These are phyloP conservation scores for Limosa lapponica DNA, from an alignment of 2,797 vertebrate species.

Conservation along the genomic window DNA sequence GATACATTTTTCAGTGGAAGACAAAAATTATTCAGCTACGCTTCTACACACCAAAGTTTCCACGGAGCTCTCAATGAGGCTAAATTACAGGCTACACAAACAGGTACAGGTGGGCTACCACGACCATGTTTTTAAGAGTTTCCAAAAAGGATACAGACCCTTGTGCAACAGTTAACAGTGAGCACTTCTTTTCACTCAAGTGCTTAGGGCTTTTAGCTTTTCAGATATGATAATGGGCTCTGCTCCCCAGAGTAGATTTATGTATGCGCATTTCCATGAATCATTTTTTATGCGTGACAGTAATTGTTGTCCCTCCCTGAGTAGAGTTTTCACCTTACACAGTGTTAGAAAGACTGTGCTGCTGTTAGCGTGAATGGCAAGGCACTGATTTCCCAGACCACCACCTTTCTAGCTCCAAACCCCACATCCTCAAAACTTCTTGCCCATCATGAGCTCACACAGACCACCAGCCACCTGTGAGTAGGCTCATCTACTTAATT, in stretches of 20 bases:
- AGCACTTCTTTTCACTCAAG: neutral
- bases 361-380: neutral
- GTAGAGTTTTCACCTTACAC: neutral
- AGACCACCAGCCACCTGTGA: neutral
- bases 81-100: neutral
- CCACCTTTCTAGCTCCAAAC: neutral
- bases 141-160: neutral
- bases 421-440: neutral
- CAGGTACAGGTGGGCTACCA: rapidly evolving
- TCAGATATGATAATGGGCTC: neutral
- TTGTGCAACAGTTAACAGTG: rapidly evolving
- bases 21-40: neutral
- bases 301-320: neutral
- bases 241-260: neutral
- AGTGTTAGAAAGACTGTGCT: rapidly evolving
- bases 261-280: neutral
- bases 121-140: neutral
- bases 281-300: neutral
- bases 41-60: neutral
- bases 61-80: neutral
- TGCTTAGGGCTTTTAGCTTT: neutral
- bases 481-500: neutral
- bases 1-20: neutral
- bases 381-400: neutral
- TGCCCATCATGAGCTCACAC: neutral